Evolutionary conservation across 2,888 invertebrate species (phyloP).

Genomic region (Volucella inflata): DNA sequence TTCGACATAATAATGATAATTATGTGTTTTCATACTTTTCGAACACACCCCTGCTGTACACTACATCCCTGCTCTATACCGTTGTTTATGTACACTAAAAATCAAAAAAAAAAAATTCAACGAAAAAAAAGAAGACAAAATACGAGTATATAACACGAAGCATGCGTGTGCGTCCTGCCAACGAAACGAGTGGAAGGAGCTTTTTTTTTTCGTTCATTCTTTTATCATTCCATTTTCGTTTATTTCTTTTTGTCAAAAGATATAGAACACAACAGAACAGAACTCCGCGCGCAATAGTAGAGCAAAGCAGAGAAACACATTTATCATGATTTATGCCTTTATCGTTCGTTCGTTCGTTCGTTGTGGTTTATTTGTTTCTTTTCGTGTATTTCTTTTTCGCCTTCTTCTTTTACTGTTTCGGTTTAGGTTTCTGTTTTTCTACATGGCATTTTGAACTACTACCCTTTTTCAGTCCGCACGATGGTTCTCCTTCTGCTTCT

Average conservation of each 20-base stretch:
- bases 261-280: neutral
- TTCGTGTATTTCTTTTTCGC: neutral
- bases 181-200: slow-evolving; percentile 66
- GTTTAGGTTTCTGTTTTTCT: neutral
- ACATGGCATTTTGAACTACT: neutral
- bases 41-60: slow-evolving; percentile 61
- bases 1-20: slow-evolving; percentile 64
- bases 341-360: slow-evolving; percentile 17
- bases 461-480: neutral
- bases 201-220: slow-evolving; percentile 21
- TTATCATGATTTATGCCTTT: slow-evolving; percentile 57
- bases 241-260: slow-evolving; percentile 7
- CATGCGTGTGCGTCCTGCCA: slow-evolving; percentile 73
- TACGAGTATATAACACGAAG: slow-evolving; percentile 65
- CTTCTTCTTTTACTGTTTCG: neutral
- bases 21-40: slow-evolving; percentile 72
- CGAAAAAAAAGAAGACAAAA: slow-evolving; percentile 14
- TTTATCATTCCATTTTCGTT: neutral
- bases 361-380: neutral
- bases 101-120: slow-evolving; percentile 42
- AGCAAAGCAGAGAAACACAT: slow-evolving; percentile 36
- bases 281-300: slow-evolving; percentile 60
- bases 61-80: slow-evolving; percentile 49
- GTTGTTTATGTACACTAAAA: slow-evolving; percentile 58
- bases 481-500: neutral